Base-by-base conservation (phyloP, 2,888 invertebrate species). In the Mactromeris polynyma region DNA sequence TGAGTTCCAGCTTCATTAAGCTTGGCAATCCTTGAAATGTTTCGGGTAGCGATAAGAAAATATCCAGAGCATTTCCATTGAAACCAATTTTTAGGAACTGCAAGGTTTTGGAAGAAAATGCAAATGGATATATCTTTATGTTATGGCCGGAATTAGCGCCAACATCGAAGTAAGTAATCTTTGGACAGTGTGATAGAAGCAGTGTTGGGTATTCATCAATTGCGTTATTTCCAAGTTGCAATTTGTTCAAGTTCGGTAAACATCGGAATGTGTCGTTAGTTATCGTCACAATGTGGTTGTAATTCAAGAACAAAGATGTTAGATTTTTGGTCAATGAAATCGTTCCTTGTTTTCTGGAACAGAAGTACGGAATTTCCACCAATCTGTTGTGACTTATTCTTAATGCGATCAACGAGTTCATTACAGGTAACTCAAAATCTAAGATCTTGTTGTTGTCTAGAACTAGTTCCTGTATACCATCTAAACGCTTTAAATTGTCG, bases 11-110 rank as follows among this genome's bases (percentile, higher is more conserved):
- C 17, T 11, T n/a, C 4, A 6, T 6, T 3, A 81, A n/a, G 9
- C 51, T 54, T 2, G 81, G 81, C 51, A 81, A 17, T 33, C 36
- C 51, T 58, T 81, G 7, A 36, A 81, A 81, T 4, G 81, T 81
- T 19, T 81, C 81, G 36, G 81, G 33, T 14, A 81, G 21, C 19
- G 81, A 81, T n/a, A 17, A 17, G 21, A 81, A 36, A 14, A 36
- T 21, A 3, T 42, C 33, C 36, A 21, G 1, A 6, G 21, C 81
- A 26, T 4, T 17, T 21, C 54, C 58, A 54, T 81, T n/a, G 46
- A 38, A 36, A 36, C 81, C 33, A 54, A 81, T 31, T 38, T 19
- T 58, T 7, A 81, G 81, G 7, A 21, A 17, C 0, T 36, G 36
- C 33, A 54, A 54, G 7, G 81, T 19, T 7, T 54, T 36, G n/a